Percentiles rank a stretch among this genome's conserved stretches.
phyloP scores from a whole-genome alignment of 2,888 invertebrate genomes.

The Drosophila heteroneura region DNA sequence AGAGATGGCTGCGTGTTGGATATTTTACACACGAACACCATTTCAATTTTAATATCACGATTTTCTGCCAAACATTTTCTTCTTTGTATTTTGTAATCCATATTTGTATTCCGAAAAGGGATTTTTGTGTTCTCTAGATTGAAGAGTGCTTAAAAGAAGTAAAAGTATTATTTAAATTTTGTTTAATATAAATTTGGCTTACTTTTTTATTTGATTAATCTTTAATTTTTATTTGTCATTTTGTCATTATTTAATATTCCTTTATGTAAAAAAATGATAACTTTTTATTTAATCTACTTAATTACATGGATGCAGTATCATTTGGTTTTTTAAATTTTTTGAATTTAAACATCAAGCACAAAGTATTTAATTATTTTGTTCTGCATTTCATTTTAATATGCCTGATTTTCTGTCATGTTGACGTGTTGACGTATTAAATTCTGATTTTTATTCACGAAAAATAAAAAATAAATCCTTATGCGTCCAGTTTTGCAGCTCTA shows the following conservation, averaged over 20 bases:
- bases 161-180: neutral
- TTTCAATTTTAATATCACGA: neutral
- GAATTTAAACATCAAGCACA: neutral
- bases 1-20: neutral
- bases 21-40: neutral
- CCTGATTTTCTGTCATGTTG: neutral
- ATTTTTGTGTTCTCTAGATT: neutral
- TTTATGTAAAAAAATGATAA: neutral
- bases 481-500: neutral
- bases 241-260: too few relatives aligned
- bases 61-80: neutral
- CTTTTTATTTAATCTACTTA: neutral
- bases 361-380: neutral
- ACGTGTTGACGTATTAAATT: conserved; percentile 1
- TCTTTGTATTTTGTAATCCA: neutral
- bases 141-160: neutral
- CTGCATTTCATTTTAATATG: neutral
- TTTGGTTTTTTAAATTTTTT: neutral
- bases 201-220: neutral
- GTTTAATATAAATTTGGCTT: neutral
- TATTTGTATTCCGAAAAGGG: too few relatives aligned
- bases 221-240: too few relatives aligned
- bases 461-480: neutral
- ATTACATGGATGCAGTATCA: neutral
- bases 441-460: conserved; percentile 4